Evolutionary conservation across 1,140 invertebrate genomes (phyloP).

Genomic region (Heliconius nattereri): DNA sequence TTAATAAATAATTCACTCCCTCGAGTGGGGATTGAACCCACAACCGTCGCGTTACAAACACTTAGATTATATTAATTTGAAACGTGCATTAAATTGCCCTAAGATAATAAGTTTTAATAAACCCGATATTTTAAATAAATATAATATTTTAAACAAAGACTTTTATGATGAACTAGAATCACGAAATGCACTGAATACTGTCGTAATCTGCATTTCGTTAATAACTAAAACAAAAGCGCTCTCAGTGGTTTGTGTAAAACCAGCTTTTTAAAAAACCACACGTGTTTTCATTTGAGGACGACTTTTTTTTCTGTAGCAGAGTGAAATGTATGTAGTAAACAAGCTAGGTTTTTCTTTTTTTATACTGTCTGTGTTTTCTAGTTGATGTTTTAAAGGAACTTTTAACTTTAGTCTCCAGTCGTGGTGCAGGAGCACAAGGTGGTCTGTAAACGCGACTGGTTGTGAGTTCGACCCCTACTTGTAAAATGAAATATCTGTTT

Average conservation of each 20-base stretch:
- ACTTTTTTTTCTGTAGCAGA: neutral
- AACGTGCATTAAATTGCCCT: too few relatives aligned
- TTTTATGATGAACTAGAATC: neutral
- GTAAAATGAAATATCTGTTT: too few relatives aligned
- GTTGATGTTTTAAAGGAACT: neutral
- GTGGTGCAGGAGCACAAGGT: too few relatives aligned
- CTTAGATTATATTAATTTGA: too few relatives aligned
- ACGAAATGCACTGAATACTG: neutral
- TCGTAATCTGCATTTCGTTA: constrained; percentile 1
- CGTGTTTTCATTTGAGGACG: neutral
- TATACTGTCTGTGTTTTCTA: neutral
- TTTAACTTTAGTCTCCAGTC: neutral
- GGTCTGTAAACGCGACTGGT: too few relatives aligned
- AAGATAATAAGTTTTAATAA: neutral
- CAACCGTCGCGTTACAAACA: too few relatives aligned
- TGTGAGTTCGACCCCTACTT: too few relatives aligned
- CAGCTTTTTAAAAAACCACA: neutral
- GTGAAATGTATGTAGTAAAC: neutral
- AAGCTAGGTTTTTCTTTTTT: neutral
- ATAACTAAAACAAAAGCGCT: constrained; percentile 1
- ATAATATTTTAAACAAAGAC: neutral
- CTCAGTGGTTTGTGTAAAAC: neutral
- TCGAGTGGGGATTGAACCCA: too few relatives aligned
- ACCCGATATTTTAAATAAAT: neutral
- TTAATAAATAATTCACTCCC: too few relatives aligned